Evolutionary conservation across 2,113 vertebrate genomes (phyloP), one percentile per base, ranked within the genome.

Genomic region (Prunella himalayana): DNA sequence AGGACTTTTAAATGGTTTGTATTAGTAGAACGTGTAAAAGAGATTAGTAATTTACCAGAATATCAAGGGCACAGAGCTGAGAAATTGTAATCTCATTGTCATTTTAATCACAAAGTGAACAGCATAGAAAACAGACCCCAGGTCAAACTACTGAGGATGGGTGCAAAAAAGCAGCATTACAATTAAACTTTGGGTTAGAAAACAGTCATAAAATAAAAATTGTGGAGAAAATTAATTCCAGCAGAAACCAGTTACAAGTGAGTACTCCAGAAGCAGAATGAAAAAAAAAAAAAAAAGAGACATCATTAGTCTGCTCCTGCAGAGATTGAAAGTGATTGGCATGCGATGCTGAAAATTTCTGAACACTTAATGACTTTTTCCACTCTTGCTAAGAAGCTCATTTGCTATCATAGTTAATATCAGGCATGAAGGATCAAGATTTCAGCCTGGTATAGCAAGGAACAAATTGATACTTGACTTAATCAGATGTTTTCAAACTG

Each of bases 401-500:
- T 93, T 96, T 95, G 44, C 41, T 76, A 56, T 82, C 49, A 45
- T 79, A 85, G 72, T 81, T 90, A 82, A 65, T 79, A 93, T 68
- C 57, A 91, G 57, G 82, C 75, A 3, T 82, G 78, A 94, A 87
- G 37, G 73, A 94, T 50, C 84, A 93, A 85, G 73, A 79, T 69
- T 94, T 87, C 73, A 91, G 65, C 33, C 35, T 79, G 25, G 11
- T 66, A 61, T 66, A 82, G 10, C 41, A 94, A 68, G 53, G 66
- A 91, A 72, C 30, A 97, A 94, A 90, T 60, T 95, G 78, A 60
- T 84, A 60, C 57, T 95, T 92, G 64, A 86, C 69, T 87, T 91
- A 93, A 95, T 92, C 77, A 88, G 53, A 60, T 89, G 69, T 91
- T 95, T 96, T 95, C 82, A 82, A 82, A 94, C 81, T 85, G 13